A percentile compares a stretch with the other conserved stretches of the same genome.
These are phyloP conservation scores for Lamellibrachia luymesi DNA, from an alignment of 1,140 invertebrate genomes.

Conservation along the genomic window DNA sequence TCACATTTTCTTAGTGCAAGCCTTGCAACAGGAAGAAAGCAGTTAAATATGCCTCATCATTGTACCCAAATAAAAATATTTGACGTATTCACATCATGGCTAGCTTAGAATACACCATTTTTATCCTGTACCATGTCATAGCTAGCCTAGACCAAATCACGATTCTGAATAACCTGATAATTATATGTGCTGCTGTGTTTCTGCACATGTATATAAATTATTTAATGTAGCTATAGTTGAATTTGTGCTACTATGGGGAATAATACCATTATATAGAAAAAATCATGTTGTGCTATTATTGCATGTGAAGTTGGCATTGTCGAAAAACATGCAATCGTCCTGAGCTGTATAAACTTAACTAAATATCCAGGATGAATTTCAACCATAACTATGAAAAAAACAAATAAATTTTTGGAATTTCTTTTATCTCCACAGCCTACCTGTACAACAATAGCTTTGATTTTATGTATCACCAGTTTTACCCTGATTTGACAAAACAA, in stretches of 20 bases:
- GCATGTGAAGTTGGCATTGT: not conserved
- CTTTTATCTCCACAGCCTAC: not conserved
- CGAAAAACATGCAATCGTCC: not conserved
- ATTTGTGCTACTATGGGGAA: not conserved
- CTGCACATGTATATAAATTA: not conserved
- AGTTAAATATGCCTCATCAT: not conserved
- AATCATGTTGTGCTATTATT: not conserved
- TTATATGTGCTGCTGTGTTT: not conserved
- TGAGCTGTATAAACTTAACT: not conserved
- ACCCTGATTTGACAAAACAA: not conserved
- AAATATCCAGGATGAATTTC: not conserved
- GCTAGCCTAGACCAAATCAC: not conserved
- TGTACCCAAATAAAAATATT: not conserved
- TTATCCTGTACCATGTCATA: not conserved
- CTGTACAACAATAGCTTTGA: not conserved
- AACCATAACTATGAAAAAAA: not conserved
- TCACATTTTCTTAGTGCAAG: not conserved
- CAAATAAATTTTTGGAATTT: not conserved
- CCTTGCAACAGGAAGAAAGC: not conserved
- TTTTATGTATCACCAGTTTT: not conserved
- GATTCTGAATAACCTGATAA: no score
- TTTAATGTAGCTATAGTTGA: not conserved
- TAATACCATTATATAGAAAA: not conserved
- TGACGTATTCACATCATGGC: not conserved
- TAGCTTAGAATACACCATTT: not conserved